A percentile compares a stretch with the other conserved stretches of the same genome.
phyloP scores from a whole-genome alignment of 64 coral and sea anemone genomes.

The Stylophora pistillata region DNA sequence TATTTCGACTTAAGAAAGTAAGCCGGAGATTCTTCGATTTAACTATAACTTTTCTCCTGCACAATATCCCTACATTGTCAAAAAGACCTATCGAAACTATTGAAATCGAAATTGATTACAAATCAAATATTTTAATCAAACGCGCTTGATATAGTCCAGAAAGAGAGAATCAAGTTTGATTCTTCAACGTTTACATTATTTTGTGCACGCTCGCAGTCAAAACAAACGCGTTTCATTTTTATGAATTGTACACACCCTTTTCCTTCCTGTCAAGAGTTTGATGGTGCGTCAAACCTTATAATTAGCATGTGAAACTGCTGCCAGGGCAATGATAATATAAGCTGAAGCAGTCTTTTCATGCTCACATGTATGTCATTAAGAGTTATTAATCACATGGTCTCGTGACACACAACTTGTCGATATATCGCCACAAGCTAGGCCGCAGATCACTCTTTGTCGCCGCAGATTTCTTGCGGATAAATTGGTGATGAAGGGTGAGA shows the following conservation, averaged over 20 bases:
- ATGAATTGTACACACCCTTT: neutral
- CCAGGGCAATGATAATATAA: neutral
- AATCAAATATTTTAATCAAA: too few relatives aligned
- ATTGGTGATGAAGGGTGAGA: slow-evolving; percentile 2
- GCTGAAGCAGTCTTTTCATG: neutral
- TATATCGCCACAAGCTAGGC: neutral
- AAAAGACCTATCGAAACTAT: too few relatives aligned
- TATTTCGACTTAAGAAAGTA: too few relatives aligned
- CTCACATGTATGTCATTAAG: neutral
- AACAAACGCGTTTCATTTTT: neutral
- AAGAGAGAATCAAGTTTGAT: too few relatives aligned
- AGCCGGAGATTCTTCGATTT: too few relatives aligned
- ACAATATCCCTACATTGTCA: too few relatives aligned
- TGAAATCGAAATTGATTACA: too few relatives aligned
- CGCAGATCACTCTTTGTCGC: neutral
- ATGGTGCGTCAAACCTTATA: neutral
- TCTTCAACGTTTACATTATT: too few relatives aligned
- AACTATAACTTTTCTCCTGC: too few relatives aligned
- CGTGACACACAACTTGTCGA: slow-evolving; percentile 21
- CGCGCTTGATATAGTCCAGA: too few relatives aligned
- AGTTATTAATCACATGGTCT: slow-evolving; percentile 21
- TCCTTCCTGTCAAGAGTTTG: neutral
- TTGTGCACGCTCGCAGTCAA: too few relatives aligned
- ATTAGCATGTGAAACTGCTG: slow-evolving; percentile 9
- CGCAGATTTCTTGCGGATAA: neutral